phyloP scores from a whole-genome alignment of 2,113 vertebrate species.

The Hemichromis elongatus region DNA sequence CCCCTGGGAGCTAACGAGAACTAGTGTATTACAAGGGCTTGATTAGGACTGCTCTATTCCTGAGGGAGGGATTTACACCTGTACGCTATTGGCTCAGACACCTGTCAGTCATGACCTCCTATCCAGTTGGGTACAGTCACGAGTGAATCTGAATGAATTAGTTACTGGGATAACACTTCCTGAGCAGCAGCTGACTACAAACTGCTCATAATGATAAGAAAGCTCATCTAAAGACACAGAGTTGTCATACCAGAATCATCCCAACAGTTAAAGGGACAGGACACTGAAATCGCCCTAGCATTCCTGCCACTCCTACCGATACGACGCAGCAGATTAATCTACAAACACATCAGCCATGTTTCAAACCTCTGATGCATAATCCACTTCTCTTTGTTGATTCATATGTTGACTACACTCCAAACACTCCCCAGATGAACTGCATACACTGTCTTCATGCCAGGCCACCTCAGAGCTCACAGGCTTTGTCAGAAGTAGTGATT shows the following conservation, averaged over 20 bases:
- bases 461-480: neutral
- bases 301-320: neutral
- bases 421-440: neutral
- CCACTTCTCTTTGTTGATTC: neutral
- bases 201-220: neutral
- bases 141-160: conserved; percentile 1
- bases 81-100: conserved; percentile 52
- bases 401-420: neutral
- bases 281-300: neutral
- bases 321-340: neutral
- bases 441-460: neutral
- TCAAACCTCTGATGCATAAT: neutral
- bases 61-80: conserved; percentile 64
- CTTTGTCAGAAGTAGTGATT: neutral
- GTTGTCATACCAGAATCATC: neutral
- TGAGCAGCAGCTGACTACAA: neutral
- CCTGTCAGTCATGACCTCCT: conserved; percentile 50
- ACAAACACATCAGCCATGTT: neutral
- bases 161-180: neutral
- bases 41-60: conserved; percentile 82
- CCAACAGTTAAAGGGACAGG: neutral
- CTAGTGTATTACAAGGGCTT: conserved; percentile 98
- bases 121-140: conserved; percentile 17
- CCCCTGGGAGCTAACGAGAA: conserved; percentile 95
- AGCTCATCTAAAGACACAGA: neutral